phyloP scores from a whole-genome alignment of 2,113 vertebrate species.

The Takifugu bimaculatus region DNA sequence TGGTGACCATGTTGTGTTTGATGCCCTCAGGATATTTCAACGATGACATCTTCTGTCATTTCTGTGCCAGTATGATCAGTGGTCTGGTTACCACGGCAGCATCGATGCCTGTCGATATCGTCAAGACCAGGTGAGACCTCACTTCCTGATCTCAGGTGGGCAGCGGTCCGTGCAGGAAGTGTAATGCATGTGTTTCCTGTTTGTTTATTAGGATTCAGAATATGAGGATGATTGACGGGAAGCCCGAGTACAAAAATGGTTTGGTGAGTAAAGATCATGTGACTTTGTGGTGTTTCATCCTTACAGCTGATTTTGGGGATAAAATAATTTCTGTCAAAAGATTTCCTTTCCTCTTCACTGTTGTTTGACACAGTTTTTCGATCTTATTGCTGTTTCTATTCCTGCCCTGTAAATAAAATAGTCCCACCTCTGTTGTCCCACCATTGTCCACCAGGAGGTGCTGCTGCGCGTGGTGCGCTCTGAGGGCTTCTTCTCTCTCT shows the following conservation, averaged over 20 bases:
- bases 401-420: no score
- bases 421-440: neutral
- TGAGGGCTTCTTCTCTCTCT: conserved; percentile 92
- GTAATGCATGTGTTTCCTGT: neutral
- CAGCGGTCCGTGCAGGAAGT: neutral
- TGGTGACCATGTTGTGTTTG: conserved; percentile 1
- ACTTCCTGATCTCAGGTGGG: neutral
- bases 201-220: conserved; percentile 83
- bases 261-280: conserved; percentile 76
- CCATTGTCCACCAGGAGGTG: conserved; percentile 74
- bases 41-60: conserved; percentile 85
- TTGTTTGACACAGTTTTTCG: neutral
- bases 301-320: no score
- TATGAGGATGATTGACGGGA: conserved; percentile 89
- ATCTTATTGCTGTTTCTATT: no score
- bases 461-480: conserved; percentile 75
- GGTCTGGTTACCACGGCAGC: conserved; percentile 90
- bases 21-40: conserved; percentile 78
- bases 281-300: no score
- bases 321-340: no score
- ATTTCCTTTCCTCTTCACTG: neutral
- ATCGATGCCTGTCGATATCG: conserved; percentile 94
- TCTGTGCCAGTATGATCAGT: conserved; percentile 96
- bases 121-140: conserved; percentile 82
- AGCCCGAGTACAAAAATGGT: conserved; percentile 88